Evolutionary conservation across 2,888 invertebrate genomes (phyloP).

Genomic region (Tipula helvola): DNA sequence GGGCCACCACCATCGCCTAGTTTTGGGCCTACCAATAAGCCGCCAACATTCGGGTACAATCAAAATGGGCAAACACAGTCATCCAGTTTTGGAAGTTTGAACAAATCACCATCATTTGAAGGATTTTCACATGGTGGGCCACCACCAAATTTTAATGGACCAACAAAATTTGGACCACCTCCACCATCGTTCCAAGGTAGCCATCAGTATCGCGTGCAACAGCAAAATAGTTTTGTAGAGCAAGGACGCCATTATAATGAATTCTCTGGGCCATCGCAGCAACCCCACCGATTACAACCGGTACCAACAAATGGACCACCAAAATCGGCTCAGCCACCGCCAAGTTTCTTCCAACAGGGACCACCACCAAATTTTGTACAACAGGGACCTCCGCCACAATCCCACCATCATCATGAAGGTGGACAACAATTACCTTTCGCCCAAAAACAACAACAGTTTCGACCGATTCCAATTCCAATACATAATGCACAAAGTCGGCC

Average conservation of each 20-base stretch:
- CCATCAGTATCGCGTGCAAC: neutral
- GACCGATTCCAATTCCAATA: constrained; percentile 31
- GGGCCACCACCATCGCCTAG: neutral
- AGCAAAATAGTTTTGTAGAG: neutral
- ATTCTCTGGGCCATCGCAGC: constrained; percentile 16
- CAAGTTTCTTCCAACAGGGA: neutral
- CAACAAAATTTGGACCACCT: neutral
- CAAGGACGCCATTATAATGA: constrained; percentile 10
- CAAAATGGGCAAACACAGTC: neutral
- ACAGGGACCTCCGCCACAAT: neutral
- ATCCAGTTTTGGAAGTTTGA: neutral
- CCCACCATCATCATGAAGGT: constrained; percentile 17
- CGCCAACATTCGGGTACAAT: neutral
- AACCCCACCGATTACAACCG: constrained; percentile 19
- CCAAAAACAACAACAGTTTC: constrained; percentile 29
- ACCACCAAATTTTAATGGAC: neutral
- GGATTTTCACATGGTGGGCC: neutral
- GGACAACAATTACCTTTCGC: neutral
- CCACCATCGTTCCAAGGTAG: neutral
- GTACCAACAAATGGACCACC: constrained; percentile 14
- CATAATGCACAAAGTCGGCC: constrained; percentile 36
- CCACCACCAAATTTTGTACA: neutral
- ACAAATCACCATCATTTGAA: neutral
- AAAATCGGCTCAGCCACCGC: neutral
- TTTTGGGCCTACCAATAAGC: neutral